These are phyloP conservation scores for Parus major DNA, from an alignment of 2,113 vertebrate species.

Conservation along the genomic window DNA sequence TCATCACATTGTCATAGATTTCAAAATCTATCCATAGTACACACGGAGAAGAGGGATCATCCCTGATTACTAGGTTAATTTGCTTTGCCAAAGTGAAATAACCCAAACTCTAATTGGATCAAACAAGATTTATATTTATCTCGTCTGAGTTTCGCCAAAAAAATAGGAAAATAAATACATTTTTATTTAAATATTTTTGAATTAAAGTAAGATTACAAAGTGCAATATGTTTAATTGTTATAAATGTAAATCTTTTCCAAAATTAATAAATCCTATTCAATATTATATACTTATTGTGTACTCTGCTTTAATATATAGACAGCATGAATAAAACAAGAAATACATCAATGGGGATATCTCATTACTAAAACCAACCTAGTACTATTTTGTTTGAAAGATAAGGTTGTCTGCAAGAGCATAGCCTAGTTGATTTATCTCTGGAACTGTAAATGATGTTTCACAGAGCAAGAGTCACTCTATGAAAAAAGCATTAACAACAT, in stretches of 20 bases:
- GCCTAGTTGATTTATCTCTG: neutral
- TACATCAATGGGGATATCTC: neutral
- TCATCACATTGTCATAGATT: neutral
- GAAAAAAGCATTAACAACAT: neutral
- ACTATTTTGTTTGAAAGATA: neutral
- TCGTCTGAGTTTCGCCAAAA: neutral
- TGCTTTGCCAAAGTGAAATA: neutral
- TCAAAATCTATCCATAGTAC: neutral
- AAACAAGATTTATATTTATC: neutral
- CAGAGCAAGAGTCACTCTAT: neutral
- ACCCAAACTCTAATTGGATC: neutral
- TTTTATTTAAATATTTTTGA: neutral
- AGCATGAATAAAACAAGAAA: neutral
- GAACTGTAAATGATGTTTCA: neutral
- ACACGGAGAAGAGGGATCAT: neutral
- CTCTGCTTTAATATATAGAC: neutral
- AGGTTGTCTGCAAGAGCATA: neutral
- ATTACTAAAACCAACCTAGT: neutral
- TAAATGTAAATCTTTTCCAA: accelerated
- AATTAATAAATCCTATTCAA: neutral
- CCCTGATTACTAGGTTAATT: neutral
- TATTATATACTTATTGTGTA: neutral
- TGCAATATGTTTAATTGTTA: neutral
- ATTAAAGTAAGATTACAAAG: neutral
- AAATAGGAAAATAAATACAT: neutral